Base-by-base conservation (phyloP, 2,888 invertebrate species). In the Acronicta alni region DNA sequence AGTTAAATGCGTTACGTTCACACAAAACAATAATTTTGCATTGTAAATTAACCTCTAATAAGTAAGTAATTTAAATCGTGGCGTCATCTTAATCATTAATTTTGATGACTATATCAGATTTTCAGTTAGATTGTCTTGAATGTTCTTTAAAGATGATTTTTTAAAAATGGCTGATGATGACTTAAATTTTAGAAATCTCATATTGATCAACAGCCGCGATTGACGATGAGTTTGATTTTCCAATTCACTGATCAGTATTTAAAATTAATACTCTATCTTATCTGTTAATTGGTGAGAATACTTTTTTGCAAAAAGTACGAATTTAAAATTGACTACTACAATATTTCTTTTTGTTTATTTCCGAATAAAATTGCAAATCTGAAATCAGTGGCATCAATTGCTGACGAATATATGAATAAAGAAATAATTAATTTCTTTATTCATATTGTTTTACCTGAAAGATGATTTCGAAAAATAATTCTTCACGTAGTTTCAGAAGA, bases 81-180 rank as follows among this genome's bases (percentile, higher is more conserved):
- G 3, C 9, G 9, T 26, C 23, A 26, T 8, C 26, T 26, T 1
- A 26, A 14, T 32, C 14, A 44, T 69, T 26, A 63, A 69, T 46
- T 48, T 17, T 18, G 38, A 38, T 51, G 45, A 38, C 42, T 46
- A 23, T 30, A 38, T 51, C 4, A 42, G 3, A 23, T 23, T 64
- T 42, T 23, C 8, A 17, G 42, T 26, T 67, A n/a, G n/a, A n/a
- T n/a, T n/a, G n/a, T n/a, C n/a, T n/a, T n/a, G n/a, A n/a, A n/a
- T n/a, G n/a, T n/a, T n/a, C n/a, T n/a, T 67, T 58, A 63, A 47
- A 67, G 43, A 72, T 67, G 56, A 45, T 20, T 57, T 67, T 47
- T 26, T 26, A 26, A 1, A 20, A 14, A 26, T 59, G 57, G 63
- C 44, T 57, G 57, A 57, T 57, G 57, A 57, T 46, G 30, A 56